Conservation (phyloP, 37 sponge, comb jelly and placozoan species). For the Chondrosia reniformis region DNA sequence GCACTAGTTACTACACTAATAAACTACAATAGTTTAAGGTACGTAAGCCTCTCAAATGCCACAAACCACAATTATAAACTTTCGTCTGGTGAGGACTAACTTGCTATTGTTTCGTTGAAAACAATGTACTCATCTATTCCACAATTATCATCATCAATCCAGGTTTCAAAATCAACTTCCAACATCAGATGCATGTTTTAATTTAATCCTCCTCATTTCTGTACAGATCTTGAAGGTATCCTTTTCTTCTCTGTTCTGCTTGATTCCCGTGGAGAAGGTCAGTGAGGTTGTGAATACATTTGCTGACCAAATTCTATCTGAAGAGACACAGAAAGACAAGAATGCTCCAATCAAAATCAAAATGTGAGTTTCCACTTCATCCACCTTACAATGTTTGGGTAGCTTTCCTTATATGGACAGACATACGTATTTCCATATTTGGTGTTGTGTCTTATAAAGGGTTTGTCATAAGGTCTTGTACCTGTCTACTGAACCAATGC, state of each 20-base stretch:
- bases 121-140: slow-evolving; percentile 62
- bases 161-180: slow-evolving; percentile 78
- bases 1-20: too few species aligned
- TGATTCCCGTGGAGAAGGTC: not conserved
- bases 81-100: too few species aligned
- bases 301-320: not conserved
- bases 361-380: slow-evolving; percentile 4
- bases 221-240: slow-evolving; percentile 12
- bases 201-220: not conserved
- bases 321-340: not conserved
- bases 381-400: too few species aligned
- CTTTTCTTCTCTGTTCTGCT: slow-evolving; percentile 8
- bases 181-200: slow-evolving; percentile 46
- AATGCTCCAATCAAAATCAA: slow-evolving; percentile 4
- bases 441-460: too few species aligned
- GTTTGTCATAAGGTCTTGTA: too few species aligned
- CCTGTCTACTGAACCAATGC: too few species aligned
- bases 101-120: slow-evolving; percentile 55
- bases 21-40: too few species aligned
- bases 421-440: too few species aligned
- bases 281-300: not conserved
- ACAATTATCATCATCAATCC: slow-evolving; percentile 74
- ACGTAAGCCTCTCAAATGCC: too few species aligned
- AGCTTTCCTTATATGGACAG: too few species aligned
- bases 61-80: too few species aligned